A percentile compares a stretch with the other conserved stretches of the same genome.
These are phyloP conservation scores for Pteropus alecto DNA, from an alignment of 2,113 vertebrate genomes.

Conservation along the genomic window DNA sequence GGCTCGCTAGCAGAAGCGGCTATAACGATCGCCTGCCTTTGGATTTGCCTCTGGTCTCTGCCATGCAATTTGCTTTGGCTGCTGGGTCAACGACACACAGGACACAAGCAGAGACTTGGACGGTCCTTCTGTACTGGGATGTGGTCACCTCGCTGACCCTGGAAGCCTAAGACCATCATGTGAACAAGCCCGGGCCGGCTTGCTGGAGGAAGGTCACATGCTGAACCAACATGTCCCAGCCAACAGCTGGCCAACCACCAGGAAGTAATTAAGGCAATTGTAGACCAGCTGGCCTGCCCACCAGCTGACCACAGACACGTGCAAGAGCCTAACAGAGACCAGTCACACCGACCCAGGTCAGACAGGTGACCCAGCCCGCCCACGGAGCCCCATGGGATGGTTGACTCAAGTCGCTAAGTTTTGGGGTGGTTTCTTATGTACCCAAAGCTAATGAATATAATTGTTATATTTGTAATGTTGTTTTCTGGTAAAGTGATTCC, in stretches of 20 bases:
- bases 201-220: no score
- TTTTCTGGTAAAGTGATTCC: neutral
- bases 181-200: neutral
- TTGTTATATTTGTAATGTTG: neutral
- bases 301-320: neutral
- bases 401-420: accelerated
- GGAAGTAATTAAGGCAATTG: accelerated
- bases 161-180: accelerated
- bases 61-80: neutral
- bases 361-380: accelerated
- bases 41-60: neutral
- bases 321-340: neutral
- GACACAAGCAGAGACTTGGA: neutral
- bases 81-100: accelerated
- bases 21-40: accelerated
- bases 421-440: neutral
- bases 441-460: neutral
- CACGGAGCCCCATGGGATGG: neutral
- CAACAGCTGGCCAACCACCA: neutral
- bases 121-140: accelerated
- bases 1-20: neutral
- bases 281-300: accelerated
- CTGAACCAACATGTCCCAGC: accelerated
- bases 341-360: accelerated
- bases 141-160: neutral